A percentile compares a stretch with the other conserved stretches of the same genome.
Conservation (phyloP, 1,140 invertebrate genomes). For the Monochamus saltuarius region DNA sequence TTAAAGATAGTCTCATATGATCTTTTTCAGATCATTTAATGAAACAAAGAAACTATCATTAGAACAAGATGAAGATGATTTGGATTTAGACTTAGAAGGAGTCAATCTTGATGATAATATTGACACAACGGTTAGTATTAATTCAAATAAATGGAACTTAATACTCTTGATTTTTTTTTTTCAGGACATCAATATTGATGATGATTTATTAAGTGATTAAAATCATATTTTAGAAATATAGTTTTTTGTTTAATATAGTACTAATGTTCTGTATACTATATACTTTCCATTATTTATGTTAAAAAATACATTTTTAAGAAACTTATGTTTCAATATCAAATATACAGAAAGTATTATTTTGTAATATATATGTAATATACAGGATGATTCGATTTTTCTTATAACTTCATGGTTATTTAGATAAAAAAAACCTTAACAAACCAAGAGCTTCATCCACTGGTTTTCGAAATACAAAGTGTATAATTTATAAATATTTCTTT, state of each 20-base stretch:
- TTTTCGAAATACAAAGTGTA: too few species aligned
- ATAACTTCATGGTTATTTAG: too few species aligned
- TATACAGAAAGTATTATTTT: too few species aligned
- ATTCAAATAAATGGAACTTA: neutral
- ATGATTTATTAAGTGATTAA: constrained; percentile 62
- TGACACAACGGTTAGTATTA: constrained; percentile 60
- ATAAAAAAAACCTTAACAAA: too few species aligned
- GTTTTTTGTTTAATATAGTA: neutral
- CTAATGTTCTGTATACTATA: constrained; percentile 1
- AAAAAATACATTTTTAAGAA: too few species aligned
- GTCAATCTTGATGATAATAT: constrained; percentile 66
- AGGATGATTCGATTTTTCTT: too few species aligned
- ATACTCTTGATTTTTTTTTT: constrained; percentile 38
- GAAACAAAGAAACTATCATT: constrained; percentile 23
- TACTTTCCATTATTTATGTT: neutral
- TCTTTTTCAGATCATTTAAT: constrained; percentile 17
- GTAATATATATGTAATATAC: too few species aligned
- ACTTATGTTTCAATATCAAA: too few species aligned
- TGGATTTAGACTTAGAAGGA: constrained; percentile 64
- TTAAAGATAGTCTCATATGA: too few species aligned
- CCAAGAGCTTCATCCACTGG: too few species aligned
- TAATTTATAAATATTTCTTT: too few species aligned
- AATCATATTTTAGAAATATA: neutral
- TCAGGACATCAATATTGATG: constrained; percentile 67
- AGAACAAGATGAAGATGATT: constrained; percentile 53